These are phyloP conservation scores for Silurus asotus DNA, from an alignment of 2,113 vertebrate species.

Conservation along the genomic window DNA sequence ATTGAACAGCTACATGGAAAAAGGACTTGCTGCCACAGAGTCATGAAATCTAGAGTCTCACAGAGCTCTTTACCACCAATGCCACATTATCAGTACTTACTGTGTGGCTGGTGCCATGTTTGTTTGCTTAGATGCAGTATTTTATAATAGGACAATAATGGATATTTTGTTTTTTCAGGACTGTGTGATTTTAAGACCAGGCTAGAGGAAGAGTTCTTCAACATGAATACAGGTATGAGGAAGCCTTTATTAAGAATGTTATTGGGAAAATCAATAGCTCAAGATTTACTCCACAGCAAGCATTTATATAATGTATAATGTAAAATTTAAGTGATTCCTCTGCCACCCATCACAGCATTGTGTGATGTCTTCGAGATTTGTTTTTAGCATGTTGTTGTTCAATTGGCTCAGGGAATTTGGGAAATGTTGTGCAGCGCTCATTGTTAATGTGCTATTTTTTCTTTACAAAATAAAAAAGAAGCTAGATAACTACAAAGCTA, in stretches of 20 bases:
- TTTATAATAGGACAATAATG: background rate
- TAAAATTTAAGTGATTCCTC: background rate
- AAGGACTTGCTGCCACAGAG: slow-evolving; percentile 30
- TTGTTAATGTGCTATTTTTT: slow-evolving; percentile 26
- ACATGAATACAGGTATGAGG: slow-evolving; percentile 60
- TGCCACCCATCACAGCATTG: background rate
- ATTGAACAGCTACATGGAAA: slow-evolving; percentile 31
- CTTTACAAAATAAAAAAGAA: slow-evolving; percentile 1
- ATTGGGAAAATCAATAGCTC: background rate
- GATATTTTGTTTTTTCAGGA: slow-evolving; percentile 47
- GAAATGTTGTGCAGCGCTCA: slow-evolving; percentile 23
- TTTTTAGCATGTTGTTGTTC: slow-evolving; percentile 38
- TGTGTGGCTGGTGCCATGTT: background rate
- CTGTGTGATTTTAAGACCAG: slow-evolving; percentile 49
- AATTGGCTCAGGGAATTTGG: slow-evolving; percentile 42
- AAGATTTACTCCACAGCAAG: background rate
- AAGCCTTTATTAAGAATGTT: background rate
- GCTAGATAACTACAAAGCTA: slow-evolving; percentile 7
- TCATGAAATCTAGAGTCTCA: slow-evolving; percentile 21
- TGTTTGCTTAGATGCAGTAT: background rate
- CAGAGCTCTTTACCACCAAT: background rate
- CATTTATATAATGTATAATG: too few relatives aligned
- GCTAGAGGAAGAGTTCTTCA: slow-evolving; percentile 49
- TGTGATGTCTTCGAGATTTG: background rate
- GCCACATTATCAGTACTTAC: slow-evolving; percentile 18